Conservation (phyloP, 2,113 vertebrate species). For the Mormyrus lacerda region DNA sequence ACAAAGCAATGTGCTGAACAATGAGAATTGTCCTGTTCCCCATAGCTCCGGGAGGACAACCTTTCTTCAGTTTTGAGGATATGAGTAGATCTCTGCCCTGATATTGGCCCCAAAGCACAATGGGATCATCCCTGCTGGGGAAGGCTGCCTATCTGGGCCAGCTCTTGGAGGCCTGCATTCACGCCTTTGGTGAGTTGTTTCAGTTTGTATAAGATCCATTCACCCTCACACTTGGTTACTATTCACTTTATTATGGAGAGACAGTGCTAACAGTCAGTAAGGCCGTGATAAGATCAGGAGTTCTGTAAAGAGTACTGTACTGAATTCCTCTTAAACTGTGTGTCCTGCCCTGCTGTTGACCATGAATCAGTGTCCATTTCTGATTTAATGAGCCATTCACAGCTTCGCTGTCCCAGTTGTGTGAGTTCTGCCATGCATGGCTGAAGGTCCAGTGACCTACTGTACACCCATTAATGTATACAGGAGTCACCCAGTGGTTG, state of each 20-base stretch:
- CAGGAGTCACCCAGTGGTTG: not conserved
- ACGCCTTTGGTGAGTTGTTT: slow-evolving; percentile 74
- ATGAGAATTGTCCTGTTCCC: slow-evolving; percentile 17
- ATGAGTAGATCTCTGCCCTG: slow-evolving; percentile 54
- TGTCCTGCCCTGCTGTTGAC: not conserved
- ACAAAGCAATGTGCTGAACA: not conserved
- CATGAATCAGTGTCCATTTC: not conserved
- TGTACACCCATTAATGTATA: not conserved
- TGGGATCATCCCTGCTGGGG: slow-evolving; percentile 81
- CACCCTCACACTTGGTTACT: not conserved
- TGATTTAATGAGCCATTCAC: not conserved
- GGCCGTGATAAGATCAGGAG: not conserved
- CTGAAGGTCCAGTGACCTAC: not conserved
- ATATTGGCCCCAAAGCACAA: slow-evolving; percentile 56
- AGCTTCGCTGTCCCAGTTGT: not conserved
- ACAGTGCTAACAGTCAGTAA: not conserved
- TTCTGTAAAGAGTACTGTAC: not conserved
- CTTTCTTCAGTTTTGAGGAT: slow-evolving; percentile 45
- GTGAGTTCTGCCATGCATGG: not conserved
- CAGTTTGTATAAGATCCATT: not conserved
- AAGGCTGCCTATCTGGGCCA: slow-evolving; percentile 84
- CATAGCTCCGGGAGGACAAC: slow-evolving; percentile 23
- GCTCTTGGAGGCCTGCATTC: slow-evolving; percentile 78
- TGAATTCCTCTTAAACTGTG: not conserved
- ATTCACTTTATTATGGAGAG: not conserved